phyloP scores from a whole-genome alignment of 2,888 invertebrate genomes.

The Pyrgus malvae region DNA sequence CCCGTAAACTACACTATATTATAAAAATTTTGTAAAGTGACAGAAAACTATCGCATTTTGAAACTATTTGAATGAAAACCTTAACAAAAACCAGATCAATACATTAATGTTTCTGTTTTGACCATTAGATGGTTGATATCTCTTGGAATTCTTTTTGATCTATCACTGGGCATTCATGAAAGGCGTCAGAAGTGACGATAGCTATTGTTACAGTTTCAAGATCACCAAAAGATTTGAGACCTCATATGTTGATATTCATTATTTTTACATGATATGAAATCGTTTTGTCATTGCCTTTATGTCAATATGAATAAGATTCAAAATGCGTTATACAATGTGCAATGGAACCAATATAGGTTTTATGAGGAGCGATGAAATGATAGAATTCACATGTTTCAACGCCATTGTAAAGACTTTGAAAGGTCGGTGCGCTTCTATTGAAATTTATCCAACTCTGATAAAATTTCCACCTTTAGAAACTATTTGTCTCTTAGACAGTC shows the following conservation, averaged over 20 bases:
- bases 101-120: slow-evolving; percentile 54
- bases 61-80: background rate
- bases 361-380: slow-evolving; percentile 47
- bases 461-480: slow-evolving; percentile 8
- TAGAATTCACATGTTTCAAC: slow-evolving; percentile 62
- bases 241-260: background rate
- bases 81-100: background rate
- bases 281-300: background rate
- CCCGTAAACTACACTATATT: too few relatives aligned
- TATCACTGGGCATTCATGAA: background rate
- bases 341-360: background rate
- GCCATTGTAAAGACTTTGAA: slow-evolving; percentile 59
- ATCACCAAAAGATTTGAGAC: slow-evolving; percentile 26
- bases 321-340: background rate
- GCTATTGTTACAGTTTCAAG: slow-evolving; percentile 44
- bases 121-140: slow-evolving; percentile 44
- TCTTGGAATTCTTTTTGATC: background rate
- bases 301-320: background rate
- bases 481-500: slow-evolving; percentile 32
- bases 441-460: slow-evolving; percentile 39
- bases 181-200: slow-evolving; percentile 49
- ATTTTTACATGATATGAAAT: background rate
- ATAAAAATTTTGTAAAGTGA: too few relatives aligned
- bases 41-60: background rate
- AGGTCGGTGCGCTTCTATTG: slow-evolving; percentile 48